Percentiles rank a stretch among this genome's conserved stretches.
Conservation (phyloP, 2,113 vertebrate genomes). For the Dasyornis broadbenti region DNA sequence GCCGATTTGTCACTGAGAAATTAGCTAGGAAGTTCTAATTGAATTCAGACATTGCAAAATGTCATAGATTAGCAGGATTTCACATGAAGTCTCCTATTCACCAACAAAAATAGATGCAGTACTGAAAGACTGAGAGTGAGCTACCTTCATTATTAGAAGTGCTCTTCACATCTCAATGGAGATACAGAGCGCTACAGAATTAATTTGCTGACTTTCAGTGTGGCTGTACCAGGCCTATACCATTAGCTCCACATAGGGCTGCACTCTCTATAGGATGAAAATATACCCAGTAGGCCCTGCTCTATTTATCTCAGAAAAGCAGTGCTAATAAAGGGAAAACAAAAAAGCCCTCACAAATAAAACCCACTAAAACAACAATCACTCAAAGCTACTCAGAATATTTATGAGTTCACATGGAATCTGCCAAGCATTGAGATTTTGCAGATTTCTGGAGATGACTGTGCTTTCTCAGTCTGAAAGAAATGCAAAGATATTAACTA, state of each 20-base stretch:
- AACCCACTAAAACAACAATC: background rate
- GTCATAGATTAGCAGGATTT: background rate
- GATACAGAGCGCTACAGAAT: rapidly evolving
- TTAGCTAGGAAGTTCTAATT: background rate
- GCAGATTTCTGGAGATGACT: background rate
- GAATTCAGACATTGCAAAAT: background rate
- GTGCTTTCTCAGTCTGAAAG: background rate
- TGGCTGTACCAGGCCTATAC: background rate
- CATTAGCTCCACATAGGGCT: background rate
- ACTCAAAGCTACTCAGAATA: background rate
- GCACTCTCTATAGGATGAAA: background rate
- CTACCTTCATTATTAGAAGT: background rate
- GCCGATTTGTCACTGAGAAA: background rate
- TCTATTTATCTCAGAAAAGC: background rate
- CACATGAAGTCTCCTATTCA: background rate
- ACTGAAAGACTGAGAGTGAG: background rate
- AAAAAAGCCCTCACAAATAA: background rate
- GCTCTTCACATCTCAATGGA: background rate
- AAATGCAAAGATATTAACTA: background rate
- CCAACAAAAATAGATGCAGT: background rate
- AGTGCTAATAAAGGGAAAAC: background rate
- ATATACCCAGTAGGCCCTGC: background rate
- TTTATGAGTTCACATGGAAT: background rate
- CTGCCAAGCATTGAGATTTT: background rate
- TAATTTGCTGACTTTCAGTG: background rate